A percentile compares a stretch with the other conserved stretches of the same genome.
phyloP scores from a whole-genome alignment of 2,888 invertebrate genomes.

The Linyphia triangularis region DNA sequence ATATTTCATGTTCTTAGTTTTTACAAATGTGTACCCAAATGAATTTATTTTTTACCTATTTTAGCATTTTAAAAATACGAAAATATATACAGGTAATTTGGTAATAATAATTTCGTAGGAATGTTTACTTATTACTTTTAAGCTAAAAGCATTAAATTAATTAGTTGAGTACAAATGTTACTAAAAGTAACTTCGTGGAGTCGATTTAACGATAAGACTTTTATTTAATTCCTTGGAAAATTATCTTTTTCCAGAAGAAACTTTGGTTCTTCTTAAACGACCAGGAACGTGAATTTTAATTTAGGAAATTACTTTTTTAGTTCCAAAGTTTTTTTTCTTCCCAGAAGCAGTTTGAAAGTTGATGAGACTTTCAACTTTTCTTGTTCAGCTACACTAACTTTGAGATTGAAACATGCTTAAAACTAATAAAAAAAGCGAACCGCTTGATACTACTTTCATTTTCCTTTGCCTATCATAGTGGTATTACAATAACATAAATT shows the following conservation, averaged over 20 bases:
- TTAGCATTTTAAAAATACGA: no score
- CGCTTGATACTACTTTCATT: no score
- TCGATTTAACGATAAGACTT: not conserved
- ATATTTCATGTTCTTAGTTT: no score
- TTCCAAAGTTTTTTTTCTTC: not conserved
- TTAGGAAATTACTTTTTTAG: not conserved
- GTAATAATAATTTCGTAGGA: not conserved
- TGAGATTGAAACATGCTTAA: not conserved
- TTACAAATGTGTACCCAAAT: no score
- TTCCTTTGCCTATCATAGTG: no score
- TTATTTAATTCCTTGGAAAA: not conserved
- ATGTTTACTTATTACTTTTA: not conserved
- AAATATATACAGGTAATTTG: no score
- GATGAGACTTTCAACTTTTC: not conserved
- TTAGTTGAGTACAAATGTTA: not conserved
- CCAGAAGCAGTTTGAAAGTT: not conserved
- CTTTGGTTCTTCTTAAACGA: not conserved
- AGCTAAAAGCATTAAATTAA: not conserved
- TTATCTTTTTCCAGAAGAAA: not conserved
- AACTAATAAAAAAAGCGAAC: not conserved
- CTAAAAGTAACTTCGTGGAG: not conserved
- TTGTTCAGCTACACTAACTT: not conserved
- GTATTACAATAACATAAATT: no score
- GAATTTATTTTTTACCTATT: no score
- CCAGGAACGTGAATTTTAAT: not conserved